Evolutionary conservation across 2,113 vertebrate genomes (phyloP).

Genomic region (Corythornis madagascariensis): DNA sequence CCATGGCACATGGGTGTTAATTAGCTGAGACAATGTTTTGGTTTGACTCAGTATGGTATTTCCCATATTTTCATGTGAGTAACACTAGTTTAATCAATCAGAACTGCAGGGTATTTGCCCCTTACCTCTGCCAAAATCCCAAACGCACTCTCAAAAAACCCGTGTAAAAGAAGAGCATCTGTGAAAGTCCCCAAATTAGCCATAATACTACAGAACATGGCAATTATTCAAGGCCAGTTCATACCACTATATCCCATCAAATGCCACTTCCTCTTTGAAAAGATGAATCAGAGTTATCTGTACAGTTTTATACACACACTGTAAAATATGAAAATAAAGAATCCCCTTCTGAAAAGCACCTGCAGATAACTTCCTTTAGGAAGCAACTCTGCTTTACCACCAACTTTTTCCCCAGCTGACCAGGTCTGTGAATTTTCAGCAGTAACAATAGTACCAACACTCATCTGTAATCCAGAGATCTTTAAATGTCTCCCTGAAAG

Average conservation of each 20-base stretch:
- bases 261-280: background rate
- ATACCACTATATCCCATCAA: background rate
- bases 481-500: background rate
- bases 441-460: background rate
- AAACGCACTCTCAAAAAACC: background rate
- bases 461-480: background rate
- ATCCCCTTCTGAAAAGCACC: background rate
- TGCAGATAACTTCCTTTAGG: background rate
- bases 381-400: background rate
- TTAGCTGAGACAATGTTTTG: background rate
- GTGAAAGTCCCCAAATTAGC: background rate
- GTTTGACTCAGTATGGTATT: background rate
- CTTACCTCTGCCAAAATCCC: background rate
- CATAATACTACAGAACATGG: background rate
- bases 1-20: fast-evolving
- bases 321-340: background rate
- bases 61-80: background rate
- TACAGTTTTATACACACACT: background rate
- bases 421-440: background rate
- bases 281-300: background rate
- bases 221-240: background rate
- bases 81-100: background rate
- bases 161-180: background rate
- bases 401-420: background rate
- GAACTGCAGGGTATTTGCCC: background rate